A percentile compares a stretch with the other conserved stretches of the same genome.
These are phyloP conservation scores for Phyllotreta striolata DNA, from an alignment of 2,888 invertebrate species.

Conservation along the genomic window DNA sequence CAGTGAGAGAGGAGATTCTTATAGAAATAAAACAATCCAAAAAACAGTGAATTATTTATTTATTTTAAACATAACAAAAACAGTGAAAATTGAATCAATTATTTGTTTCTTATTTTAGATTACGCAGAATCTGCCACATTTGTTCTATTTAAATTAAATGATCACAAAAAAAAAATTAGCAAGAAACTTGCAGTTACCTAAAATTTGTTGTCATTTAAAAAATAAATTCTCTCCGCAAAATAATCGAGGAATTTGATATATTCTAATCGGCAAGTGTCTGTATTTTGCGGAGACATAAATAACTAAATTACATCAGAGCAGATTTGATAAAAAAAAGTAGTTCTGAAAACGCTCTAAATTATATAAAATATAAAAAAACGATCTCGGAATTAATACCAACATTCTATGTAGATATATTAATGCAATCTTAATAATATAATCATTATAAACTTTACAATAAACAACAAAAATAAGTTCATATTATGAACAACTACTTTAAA, in stretches of 20 bases:
- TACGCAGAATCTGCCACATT: conserved; percentile 14
- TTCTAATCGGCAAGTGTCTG: not conserved
- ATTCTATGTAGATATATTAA: conserved; percentile 22
- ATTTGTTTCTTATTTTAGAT: conserved; percentile 12
- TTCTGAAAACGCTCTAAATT: not conserved
- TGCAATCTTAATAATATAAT: conserved; percentile 21
- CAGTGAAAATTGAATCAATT: conserved; percentile 45
- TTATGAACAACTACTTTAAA: conserved; percentile 42
- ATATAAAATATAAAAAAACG: not conserved
- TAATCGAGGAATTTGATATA: conserved; percentile 23
- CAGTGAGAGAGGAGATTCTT: no score
- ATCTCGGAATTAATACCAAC: not conserved
- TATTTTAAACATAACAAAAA: conserved; percentile 52
- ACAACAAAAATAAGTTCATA: conserved; percentile 30
- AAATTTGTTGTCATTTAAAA: conserved; percentile 44
- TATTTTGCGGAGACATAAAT: no score
- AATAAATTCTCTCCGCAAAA: conserved; percentile 25
- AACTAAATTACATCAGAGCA: no score
- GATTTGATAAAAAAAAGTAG: no score
- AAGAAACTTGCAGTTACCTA: conserved; percentile 37
- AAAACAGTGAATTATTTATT: conserved; percentile 53
- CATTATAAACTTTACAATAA: conserved; percentile 29
- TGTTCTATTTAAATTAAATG: conserved; percentile 34
- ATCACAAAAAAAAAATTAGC: conserved; percentile 37
- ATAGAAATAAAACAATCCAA: conserved; percentile 14